Base-by-base conservation (phyloP, 2,797 vertebrate genomes). In the Gambusia yucatana region DNA sequence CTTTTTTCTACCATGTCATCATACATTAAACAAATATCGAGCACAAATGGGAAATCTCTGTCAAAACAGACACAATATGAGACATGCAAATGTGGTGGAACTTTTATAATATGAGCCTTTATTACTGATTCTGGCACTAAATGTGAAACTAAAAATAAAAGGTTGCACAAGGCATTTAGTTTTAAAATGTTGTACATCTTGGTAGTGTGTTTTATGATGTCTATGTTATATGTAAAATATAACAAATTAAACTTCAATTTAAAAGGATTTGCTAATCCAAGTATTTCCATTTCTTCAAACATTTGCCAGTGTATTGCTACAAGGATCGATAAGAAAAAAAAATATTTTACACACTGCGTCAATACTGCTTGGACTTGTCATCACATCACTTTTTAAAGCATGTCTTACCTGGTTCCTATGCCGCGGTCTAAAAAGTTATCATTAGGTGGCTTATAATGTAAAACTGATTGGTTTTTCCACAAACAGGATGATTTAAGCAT, bases 401-500 rank as follows among this genome's bases (percentile, higher is more conserved):
- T 7, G 16, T 3, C 36, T 41, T 41, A 67, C 36, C 63, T 67
- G 17, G 33, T 41, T 25, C 63, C 8, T 22, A 41, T 20, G 14
- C 36, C 3, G 0, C 36, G 10, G 16, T 36, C 7, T 65, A 65
- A 36, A 65, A 39, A 8, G 22, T 25, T 67, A 2, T 43, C 4
- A 41, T 67, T 67, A 43, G 22, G 16, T 6, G 6, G 20, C 20
- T 41, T 67, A 10, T 43, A 41, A 67, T 5, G 63, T 13, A 25
- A 43, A 43, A 41, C 39, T 22, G 9, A 25, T 41, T 0, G 5
- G 8, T 41, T 67, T 67, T 67, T 43, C 63, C 63, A 67, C 22
- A 43, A 9, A 67, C 22, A 13, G 63, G 63, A 73, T 50, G 55
- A 48, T 76, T 33, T 59, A 79, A 79, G 17, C 47, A 14, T 14